Percentiles rank a stretch among this genome's conserved stretches.
phyloP scores from a whole-genome alignment of 2,888 invertebrate genomes.

The Agelastica alni region DNA sequence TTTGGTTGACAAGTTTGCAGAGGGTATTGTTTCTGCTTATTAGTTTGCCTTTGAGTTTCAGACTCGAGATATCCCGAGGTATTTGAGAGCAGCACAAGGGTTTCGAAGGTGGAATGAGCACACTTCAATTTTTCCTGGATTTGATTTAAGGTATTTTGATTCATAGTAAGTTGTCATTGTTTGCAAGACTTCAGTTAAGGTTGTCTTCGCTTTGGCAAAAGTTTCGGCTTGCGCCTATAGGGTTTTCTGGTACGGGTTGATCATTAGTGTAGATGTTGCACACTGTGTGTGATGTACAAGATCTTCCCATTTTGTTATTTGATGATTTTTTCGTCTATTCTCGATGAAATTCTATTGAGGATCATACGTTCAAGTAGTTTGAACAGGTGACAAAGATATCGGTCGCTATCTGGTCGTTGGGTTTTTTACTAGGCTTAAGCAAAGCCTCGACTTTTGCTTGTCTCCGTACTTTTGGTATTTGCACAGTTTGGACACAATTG shows the following conservation, averaged over 20 bases:
- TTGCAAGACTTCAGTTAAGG: no score
- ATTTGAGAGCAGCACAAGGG: no score
- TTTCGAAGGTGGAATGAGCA: neutral
- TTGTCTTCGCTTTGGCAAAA: neutral
- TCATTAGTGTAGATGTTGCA: neutral
- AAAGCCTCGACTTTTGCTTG: neutral
- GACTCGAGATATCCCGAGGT: no score
- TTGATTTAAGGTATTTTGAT: neutral
- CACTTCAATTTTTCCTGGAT: neutral
- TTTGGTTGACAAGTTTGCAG: no score
- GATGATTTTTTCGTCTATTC: neutral
- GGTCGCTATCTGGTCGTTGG: neutral
- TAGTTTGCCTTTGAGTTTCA: no score
- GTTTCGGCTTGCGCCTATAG: neutral
- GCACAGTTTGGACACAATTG: neutral
- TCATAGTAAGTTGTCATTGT: neutral
- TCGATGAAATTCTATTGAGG: neutral
- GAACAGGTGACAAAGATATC: neutral
- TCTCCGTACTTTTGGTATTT: neutral
- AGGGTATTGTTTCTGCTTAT: no score
- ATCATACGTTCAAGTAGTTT: neutral
- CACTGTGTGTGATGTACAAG: neutral
- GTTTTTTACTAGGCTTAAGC: neutral
- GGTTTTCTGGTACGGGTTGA: no score
- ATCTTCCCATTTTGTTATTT: neutral